phyloP scores from a whole-genome alignment of 2,113 vertebrate species.

The Aspidoscelis tigris region DNA sequence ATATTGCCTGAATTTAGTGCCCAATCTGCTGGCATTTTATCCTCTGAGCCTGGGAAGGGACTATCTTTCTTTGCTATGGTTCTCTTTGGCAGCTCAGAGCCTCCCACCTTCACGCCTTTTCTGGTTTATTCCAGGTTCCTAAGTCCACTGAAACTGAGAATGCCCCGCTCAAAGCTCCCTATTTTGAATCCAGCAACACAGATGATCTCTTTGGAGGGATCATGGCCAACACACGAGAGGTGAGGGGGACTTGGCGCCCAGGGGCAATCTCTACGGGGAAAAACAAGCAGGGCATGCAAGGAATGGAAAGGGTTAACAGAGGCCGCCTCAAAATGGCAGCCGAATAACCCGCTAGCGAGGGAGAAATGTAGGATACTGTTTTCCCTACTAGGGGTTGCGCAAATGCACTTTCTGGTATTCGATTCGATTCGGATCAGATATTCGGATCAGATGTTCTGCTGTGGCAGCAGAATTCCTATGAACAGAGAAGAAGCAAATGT shows the following conservation, averaged over 20 bases:
- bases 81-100: not conserved
- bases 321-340: too few relatives aligned
- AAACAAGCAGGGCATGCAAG: not conserved
- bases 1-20: not conserved
- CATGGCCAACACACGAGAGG: not conserved
- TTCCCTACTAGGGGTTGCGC: not conserved
- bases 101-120: constrained; percentile 17
- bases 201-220: constrained; percentile 50
- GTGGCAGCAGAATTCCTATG: too few relatives aligned
- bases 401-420: not conserved
- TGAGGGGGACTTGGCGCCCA: not conserved
- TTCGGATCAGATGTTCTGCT: too few relatives aligned
- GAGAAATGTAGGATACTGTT: not conserved
- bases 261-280: not conserved
- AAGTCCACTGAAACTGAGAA: constrained; percentile 53
- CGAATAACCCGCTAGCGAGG: too few relatives aligned
- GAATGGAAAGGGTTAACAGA: too few relatives aligned
- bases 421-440: too few relatives aligned
- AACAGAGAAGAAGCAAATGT: too few relatives aligned
- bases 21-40: not conserved
- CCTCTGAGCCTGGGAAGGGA: not conserved
- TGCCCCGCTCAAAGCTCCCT: constrained; percentile 66
- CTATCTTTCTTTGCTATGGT: not conserved
- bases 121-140: constrained; percentile 56
- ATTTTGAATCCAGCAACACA: constrained; percentile 48